Base-by-base conservation (phyloP, 2,113 vertebrate genomes). In the Oryzias melastigma region DNA sequence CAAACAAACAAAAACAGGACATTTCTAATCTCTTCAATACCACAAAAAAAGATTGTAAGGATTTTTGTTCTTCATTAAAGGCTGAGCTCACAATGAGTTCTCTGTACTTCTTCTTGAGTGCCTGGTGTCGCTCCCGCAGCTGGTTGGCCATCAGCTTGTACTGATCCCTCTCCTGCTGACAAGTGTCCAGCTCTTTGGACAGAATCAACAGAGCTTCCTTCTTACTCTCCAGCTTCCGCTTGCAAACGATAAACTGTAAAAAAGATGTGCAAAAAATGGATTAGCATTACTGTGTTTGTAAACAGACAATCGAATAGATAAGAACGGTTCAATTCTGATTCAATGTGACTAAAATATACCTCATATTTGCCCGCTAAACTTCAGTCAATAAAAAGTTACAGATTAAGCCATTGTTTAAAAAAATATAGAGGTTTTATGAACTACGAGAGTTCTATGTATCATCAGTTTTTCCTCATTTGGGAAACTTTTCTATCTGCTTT, bases 91-190 rank as follows among this genome's bases (percentile, higher is more conserved):
- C 96, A 62, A 97, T 95, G 74, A 99, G 88, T 29, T 99, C 96
- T 19, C 92, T 92, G 81, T 97, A 95, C 80, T 97, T 98, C 91
- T 96, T 98, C 84, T 98, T 98, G 71, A 99, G 91, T 13, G 93
- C 90, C 77, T 99, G 97, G 84, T 99, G 97, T 15, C 91, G 91
- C 44, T 99, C 96, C 0, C 95, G 92, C 2, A 99, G 88, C 90
- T 99, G 97, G 75, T 97, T 98, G 59, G 96, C 95, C 96, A 99
- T 99, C 83, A 98, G 94, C 50, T 96, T 92, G 92, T 94, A 99
- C 81, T 98, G 96, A 91, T 98, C 97, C 73, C 95, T 89, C 78
- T 99, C 96, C 84, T 98, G 95, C 54, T 98, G 97, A 84, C 96
- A 97, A 7, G 91, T 94, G 84, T 97, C 97, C 84, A 99, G 89